Conservation (phyloP, 2,797 vertebrate genomes). For the Pipistrellus nathusii region DNA sequence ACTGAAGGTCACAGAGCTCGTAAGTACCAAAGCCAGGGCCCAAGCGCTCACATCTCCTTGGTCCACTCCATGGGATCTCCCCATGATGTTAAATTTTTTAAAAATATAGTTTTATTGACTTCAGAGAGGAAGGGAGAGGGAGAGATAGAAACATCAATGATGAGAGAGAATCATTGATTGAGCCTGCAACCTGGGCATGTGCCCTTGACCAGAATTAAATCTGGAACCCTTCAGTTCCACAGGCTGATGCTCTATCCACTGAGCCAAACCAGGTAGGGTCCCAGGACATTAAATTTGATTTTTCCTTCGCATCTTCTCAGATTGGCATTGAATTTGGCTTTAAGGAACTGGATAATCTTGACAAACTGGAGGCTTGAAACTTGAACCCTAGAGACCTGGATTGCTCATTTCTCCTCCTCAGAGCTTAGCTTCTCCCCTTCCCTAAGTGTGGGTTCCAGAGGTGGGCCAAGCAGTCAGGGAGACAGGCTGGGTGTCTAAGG, state of each 20-base stretch:
- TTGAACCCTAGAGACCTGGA: neutral
- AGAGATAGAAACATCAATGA: too few relatives aligned
- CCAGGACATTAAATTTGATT: neutral
- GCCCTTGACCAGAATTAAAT: too few relatives aligned
- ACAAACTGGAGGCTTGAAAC: conserved; percentile 8
- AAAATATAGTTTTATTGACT: too few relatives aligned
- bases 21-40: neutral
- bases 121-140: too few relatives aligned
- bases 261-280: too few relatives aligned
- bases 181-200: too few relatives aligned
- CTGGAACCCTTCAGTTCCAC: too few relatives aligned
- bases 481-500: neutral
- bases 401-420: neutral
- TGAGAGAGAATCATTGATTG: too few relatives aligned
- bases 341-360: neutral
- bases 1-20: neutral
- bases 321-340: neutral
- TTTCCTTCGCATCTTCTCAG: neutral
- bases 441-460: neutral
- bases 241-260: too few relatives aligned
- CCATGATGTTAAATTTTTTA: neutral
- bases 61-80: neutral
- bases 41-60: neutral
- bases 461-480: neutral
- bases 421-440: neutral